Evolutionary conservation across 2,888 invertebrate genomes (phyloP).

Genomic region (Acleris literana): DNA sequence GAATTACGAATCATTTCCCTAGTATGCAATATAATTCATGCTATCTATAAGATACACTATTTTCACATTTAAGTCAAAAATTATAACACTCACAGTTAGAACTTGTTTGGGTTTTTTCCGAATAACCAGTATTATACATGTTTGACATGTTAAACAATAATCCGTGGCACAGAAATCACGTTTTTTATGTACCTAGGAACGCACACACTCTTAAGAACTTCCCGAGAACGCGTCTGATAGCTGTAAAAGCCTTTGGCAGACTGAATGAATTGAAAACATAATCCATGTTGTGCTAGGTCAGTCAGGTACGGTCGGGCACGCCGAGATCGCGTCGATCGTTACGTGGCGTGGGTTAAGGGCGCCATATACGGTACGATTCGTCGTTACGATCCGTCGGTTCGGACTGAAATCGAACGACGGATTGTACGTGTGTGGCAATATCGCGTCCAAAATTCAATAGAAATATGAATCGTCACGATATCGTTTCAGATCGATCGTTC

Average conservation of each 20-base stretch:
- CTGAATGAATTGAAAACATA: slow-evolving; percentile 14
- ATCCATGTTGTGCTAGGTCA: slow-evolving; percentile 12
- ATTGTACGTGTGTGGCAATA: too few species aligned
- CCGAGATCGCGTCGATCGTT: too few species aligned
- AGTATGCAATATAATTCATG: not conserved
- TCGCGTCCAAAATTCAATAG: too few species aligned
- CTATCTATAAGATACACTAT: too few species aligned
- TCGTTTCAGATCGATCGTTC: too few species aligned
- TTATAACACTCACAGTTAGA: slow-evolving; percentile 22
- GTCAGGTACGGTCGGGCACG: not conserved
- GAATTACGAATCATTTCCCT: not conserved
- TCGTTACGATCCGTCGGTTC: too few species aligned
- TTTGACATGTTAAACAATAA: slow-evolving; percentile 10
- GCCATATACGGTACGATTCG: too few species aligned
- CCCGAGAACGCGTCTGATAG: slow-evolving; percentile 6
- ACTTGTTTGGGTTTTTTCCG: slow-evolving; percentile 23
- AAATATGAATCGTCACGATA: too few species aligned
- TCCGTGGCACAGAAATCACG: slow-evolving; percentile 6
- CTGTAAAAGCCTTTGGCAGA: slow-evolving; percentile 16
- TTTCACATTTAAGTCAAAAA: too few species aligned
- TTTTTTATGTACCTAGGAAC: not conserved
- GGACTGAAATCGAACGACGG: too few species aligned
- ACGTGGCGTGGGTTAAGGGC: too few species aligned
- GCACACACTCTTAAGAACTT: slow-evolving; percentile 13
- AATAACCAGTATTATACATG: slow-evolving; percentile 17